Conservation (phyloP, 2,888 invertebrate species). For the Diaprepes abbreviatus region DNA sequence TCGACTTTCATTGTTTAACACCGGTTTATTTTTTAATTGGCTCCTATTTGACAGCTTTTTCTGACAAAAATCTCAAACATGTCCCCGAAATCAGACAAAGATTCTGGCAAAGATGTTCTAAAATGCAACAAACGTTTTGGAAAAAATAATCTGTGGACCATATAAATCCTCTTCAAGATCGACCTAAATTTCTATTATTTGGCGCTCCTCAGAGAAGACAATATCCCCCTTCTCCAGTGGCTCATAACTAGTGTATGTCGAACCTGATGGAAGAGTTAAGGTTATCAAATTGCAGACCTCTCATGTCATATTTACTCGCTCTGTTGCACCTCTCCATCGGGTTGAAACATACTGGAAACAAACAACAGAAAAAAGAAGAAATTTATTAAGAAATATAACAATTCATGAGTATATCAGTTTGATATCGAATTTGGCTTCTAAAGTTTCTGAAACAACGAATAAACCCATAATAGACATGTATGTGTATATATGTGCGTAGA, state of each 20-base stretch:
- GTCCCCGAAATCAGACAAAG: too few species aligned
- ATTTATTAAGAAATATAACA: too few species aligned
- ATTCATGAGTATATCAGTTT: too few species aligned
- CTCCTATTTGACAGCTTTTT: slow-evolving; percentile 19
- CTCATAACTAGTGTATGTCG: slow-evolving; percentile 10
- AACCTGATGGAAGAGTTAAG: slow-evolving; percentile 19
- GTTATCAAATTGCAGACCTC: slow-evolving; percentile 20
- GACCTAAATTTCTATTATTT: slow-evolving; percentile 24
- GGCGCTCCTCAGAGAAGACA: slow-evolving; percentile 33
- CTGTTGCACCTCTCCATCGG: slow-evolving; percentile 7
- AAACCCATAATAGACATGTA: too few species aligned
- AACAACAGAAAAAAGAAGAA: too few species aligned
- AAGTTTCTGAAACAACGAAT: too few species aligned
- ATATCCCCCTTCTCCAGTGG: slow-evolving; percentile 23
- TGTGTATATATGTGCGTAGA: too few species aligned
- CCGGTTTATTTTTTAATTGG: slow-evolving; percentile 29
- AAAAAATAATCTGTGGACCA: slow-evolving; percentile 34
- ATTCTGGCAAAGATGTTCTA: slow-evolving; percentile 22
- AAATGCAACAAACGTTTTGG: slow-evolving; percentile 41
- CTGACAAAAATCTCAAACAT: slow-evolving; percentile 34
- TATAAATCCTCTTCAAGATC: slow-evolving; percentile 35
- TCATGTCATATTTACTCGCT: slow-evolving; percentile 10
- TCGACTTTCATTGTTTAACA: too few species aligned
- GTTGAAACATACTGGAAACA: too few species aligned
- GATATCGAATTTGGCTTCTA: too few species aligned